Base-by-base conservation (phyloP, 2,797 vertebrate species). In the Numenius phaeopus region DNA sequence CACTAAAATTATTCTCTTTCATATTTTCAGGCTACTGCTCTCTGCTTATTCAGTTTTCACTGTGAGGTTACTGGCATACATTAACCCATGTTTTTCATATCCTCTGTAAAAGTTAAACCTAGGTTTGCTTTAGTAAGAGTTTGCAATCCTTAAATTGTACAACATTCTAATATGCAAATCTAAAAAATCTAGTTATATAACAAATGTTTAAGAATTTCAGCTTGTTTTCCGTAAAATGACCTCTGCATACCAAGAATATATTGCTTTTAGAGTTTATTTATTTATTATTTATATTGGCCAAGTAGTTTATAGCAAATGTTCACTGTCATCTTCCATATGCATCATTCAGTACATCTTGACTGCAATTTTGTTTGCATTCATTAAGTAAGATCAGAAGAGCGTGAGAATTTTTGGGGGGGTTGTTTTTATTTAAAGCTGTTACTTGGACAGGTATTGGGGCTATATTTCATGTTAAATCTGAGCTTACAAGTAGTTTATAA, bases 321-420 rank as follows among this genome's bases (percentile, higher is more conserved):
- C 37, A 27, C 10, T 55, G 13, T 52, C n/a, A 37, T 3, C 64
- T 69, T 91, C 37, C 18, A 23, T 11, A 39, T 32, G 67, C 11
- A 34, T 81, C 16, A 23, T 80, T 67, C 49, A 67, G 26, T 75
- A 29, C 3, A 67, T 39, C 8, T 42, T 89, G 29, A 83, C 6
- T 58, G 6, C 2, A 42, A 64, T 82, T 75, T 34, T 23, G 19
- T 47, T 70, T 59, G 2, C 26, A 59, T 32, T 64, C 5, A 42
- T 66, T 64, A 50, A 6, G 12, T 52, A 47, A 71, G 40, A 71
- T 47, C 0, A 0, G 15, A 71, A 9, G 2, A 32, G 0, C 39
- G 59, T 50, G 14, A 76, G 9, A 34, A 7, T 7, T 65, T 1
- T 2, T 0, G 26, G 15, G 20, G 19, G 77, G 46, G 4, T 6